Evolutionary conservation across 2,113 vertebrate genomes (phyloP).

Genomic region (Phyllopteryx taeniolatus): DNA sequence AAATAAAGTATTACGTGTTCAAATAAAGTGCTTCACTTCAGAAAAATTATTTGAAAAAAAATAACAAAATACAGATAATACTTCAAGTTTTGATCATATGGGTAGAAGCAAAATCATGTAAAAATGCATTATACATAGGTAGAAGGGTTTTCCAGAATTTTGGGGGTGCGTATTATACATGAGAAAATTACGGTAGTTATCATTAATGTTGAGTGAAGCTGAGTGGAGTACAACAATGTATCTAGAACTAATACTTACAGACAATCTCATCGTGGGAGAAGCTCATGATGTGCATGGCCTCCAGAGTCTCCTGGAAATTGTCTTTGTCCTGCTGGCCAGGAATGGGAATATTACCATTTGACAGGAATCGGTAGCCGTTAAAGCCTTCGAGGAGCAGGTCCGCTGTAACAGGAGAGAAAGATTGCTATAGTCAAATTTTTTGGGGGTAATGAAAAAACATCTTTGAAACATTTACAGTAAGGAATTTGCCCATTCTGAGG

Average conservation of each 20-base stretch:
- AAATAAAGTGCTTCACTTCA: no score
- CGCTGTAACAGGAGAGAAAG: constrained; percentile 63
- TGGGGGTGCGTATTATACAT: no score
- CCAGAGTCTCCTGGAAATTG: constrained; percentile 98
- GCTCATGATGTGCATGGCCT: constrained; percentile 99
- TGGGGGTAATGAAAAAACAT: background rate
- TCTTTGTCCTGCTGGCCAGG: constrained; percentile 98
- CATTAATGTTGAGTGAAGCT: background rate
- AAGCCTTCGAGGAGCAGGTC: constrained; percentile 92
- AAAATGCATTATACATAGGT: no score
- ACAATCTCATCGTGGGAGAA: constrained; percentile 94
- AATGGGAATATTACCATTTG: constrained; percentile 94
- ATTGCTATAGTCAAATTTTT: background rate
- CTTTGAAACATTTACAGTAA: background rate
- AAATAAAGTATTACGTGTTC: no score
- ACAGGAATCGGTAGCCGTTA: constrained; percentile 92
- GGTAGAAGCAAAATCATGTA: no score
- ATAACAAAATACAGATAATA: no score
- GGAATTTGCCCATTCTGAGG: background rate
- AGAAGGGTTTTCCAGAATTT: no score
- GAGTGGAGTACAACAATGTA: constrained; percentile 2
- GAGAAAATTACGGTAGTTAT: background rate
- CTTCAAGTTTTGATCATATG: no score
- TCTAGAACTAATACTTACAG: constrained; percentile 74
- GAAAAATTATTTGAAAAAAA: no score